These are phyloP conservation scores for Eupristina koningsbergeri DNA, from an alignment of 1,140 invertebrate genomes.

Conservation along the genomic window DNA sequence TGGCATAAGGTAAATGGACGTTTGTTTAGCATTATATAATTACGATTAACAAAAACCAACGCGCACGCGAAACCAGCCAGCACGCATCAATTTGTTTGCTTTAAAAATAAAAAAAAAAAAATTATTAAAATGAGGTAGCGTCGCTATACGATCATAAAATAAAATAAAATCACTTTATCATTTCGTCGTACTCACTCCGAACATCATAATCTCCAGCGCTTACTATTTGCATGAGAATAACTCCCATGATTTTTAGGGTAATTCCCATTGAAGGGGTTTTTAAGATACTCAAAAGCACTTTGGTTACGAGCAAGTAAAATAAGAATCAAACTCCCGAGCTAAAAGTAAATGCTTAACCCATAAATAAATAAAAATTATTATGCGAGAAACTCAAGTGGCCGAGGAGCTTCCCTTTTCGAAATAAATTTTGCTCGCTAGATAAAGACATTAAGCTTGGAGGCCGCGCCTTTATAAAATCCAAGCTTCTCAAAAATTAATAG, in stretches of 20 bases:
- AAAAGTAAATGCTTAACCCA: not conserved
- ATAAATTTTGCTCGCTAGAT: not conserved
- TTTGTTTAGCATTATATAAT: not conserved
- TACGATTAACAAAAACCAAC: too few species aligned
- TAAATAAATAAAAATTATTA: not conserved
- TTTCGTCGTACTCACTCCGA: not conserved
- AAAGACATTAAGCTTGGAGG: not conserved
- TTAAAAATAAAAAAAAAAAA: not conserved
- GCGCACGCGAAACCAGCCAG: too few species aligned
- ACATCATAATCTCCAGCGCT: not conserved
- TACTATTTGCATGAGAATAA: not conserved
- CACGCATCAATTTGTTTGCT: not conserved
- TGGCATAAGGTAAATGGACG: not conserved
- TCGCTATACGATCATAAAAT: not conserved
- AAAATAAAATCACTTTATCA: constrained; percentile 3
- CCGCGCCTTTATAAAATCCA: constrained; percentile 15
- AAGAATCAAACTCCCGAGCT: not conserved
- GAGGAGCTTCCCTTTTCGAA: not conserved
- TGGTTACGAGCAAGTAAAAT: too few species aligned
- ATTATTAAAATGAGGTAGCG: not conserved
- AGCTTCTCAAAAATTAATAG: not conserved
- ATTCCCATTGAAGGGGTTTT: not conserved
- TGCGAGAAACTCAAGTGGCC: not conserved
- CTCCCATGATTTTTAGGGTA: not conserved
- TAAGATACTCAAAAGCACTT: too few species aligned